These are phyloP conservation scores for Astyanax mexicanus DNA, from an alignment of 2,797 vertebrate genomes.

Conservation along the genomic window DNA sequence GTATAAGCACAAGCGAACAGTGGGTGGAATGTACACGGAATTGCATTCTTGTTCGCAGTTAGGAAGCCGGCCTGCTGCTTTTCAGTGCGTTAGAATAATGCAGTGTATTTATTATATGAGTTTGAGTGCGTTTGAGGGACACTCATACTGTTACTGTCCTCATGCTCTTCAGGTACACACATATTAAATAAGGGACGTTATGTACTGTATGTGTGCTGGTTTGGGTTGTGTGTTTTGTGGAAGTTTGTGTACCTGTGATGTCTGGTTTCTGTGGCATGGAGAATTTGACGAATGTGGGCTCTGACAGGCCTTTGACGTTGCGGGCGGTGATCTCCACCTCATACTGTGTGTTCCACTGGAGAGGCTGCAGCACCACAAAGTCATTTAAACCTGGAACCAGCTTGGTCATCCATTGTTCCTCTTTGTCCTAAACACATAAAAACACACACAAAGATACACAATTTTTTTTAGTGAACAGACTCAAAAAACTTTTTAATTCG, in stretches of 20 bases:
- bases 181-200: not conserved
- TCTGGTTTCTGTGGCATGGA: slow-evolving; percentile 98
- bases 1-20: slow-evolving; percentile 18
- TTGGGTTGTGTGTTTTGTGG: slow-evolving; percentile 13
- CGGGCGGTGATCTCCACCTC: slow-evolving; percentile 97
- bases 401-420: slow-evolving; percentile 98
- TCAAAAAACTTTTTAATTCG: too few species aligned
- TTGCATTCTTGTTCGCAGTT: slow-evolving; percentile 29
- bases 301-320: slow-evolving; percentile 94
- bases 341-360: slow-evolving; percentile 96
- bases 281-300: slow-evolving; percentile 96
- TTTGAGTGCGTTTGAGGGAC: not conserved
- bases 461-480: too few species aligned
- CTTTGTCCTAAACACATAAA: slow-evolving; percentile 83
- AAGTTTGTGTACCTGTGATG: slow-evolving; percentile 87
- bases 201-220: not conserved
- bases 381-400: slow-evolving; percentile 92
- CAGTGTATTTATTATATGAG: not conserved
- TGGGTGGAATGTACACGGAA: slow-evolving; percentile 15
- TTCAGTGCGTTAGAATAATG: not conserved
- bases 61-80: slow-evolving; percentile 25
- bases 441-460: not conserved
- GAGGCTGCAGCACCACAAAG: slow-evolving; percentile 91
- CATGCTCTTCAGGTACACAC: not conserved
- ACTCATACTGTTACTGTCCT: not conserved